A percentile compares a stretch with the other conserved stretches of the same genome.
Conservation (phyloP, 2,113 vertebrate species). For the Paratilapia polleni region DNA sequence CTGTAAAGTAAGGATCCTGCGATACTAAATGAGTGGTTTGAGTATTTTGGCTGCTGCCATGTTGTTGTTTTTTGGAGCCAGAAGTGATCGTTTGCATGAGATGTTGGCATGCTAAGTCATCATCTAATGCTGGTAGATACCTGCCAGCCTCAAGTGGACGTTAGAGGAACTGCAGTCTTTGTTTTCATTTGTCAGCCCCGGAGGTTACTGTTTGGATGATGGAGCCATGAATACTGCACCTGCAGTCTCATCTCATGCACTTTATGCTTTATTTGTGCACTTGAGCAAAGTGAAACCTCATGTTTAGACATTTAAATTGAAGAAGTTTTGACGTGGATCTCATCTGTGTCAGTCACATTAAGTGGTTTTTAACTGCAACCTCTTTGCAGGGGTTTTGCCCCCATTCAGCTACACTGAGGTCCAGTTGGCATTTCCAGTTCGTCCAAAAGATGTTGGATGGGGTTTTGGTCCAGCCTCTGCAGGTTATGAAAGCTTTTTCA, state of each 20-base stretch:
- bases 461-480: not conserved
- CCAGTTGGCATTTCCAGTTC: not conserved
- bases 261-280: not conserved
- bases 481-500: not conserved
- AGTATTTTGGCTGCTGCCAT: too few species aligned
- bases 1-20: not conserved
- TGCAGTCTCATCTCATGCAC: not conserved
- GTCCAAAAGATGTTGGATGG: not conserved
- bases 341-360: not conserved
- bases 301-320: fast-evolving
- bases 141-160: not conserved
- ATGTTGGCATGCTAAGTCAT: too few species aligned
- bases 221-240: fast-evolving
- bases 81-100: too few species aligned
- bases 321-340: not conserved
- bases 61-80: too few species aligned
- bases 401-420: not conserved
- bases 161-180: not conserved
- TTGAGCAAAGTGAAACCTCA: not conserved
- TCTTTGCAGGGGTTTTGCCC: not conserved
- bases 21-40: too few species aligned
- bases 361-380: not conserved
- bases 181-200: too few species aligned
- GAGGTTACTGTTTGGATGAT: not conserved
- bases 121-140: too few species aligned